These are phyloP conservation scores for Hestina assimilis DNA, from an alignment of 1,140 invertebrate species.

Conservation along the genomic window DNA sequence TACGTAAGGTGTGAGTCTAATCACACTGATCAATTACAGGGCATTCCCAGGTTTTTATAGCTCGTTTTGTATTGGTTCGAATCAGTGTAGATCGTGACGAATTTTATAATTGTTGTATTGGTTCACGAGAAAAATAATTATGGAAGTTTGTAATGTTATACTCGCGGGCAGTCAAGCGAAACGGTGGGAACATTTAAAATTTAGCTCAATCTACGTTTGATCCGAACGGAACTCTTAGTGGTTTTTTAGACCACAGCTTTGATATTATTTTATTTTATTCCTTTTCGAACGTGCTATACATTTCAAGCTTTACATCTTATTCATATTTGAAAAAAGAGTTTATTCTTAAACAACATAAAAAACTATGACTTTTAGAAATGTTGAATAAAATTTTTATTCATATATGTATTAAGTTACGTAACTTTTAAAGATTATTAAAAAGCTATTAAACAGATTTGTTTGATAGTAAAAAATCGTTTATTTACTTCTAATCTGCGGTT, in stretches of 20 bases:
- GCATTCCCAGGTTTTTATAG: constrained; percentile 28
- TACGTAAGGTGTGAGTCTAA: neutral
- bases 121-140: constrained; percentile 71
- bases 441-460: constrained; percentile 5
- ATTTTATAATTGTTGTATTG: constrained; percentile 73
- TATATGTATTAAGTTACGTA: neutral
- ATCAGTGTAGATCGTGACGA: constrained; percentile 64
- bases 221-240: constrained; percentile 56
- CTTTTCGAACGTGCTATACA: constrained; percentile 14
- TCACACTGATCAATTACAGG: constrained; percentile 10
- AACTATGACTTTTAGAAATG: too few species aligned
- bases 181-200: constrained; percentile 71
- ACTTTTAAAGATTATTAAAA: constrained; percentile 1
- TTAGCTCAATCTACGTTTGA: constrained; percentile 70
- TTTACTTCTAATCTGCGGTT: constrained; percentile 40
- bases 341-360: too few species aligned
- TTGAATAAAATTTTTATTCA: neutral
- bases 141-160: constrained; percentile 61
- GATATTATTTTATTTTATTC: constrained; percentile 23
- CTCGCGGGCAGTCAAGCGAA: constrained; percentile 63
- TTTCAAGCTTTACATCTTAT: constrained; percentile 4
- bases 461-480: constrained; percentile 12
- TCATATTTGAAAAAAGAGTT: too few species aligned
- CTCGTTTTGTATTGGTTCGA: constrained; percentile 48
- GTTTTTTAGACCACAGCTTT: constrained; percentile 58